Percentiles rank a stretch among this genome's conserved stretches.
Evolutionary conservation across 2,888 invertebrate genomes (phyloP).

Genomic region (Steinernema carpocapsae): DNA sequence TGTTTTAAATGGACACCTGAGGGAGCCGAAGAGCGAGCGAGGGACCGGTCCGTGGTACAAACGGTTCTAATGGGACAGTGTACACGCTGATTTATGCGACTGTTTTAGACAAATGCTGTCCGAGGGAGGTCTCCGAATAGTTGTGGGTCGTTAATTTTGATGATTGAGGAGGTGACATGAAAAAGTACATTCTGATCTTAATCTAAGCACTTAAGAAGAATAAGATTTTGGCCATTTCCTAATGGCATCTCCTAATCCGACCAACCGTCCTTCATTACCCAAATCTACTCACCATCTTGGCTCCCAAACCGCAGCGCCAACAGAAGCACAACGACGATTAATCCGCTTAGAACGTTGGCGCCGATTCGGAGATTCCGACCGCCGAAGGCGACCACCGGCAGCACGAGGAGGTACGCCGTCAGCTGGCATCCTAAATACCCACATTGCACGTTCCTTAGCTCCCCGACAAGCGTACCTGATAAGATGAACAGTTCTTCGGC

Average conservation of each 20-base stretch:
- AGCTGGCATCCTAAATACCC: constrained; percentile 16
- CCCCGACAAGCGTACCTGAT: not conserved
- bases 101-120: not conserved
- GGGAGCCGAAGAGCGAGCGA: not conserved
- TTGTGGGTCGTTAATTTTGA: no score
- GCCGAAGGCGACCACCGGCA: constrained; percentile 7
- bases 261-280: not conserved
- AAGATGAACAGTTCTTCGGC: not conserved
- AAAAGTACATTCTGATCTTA: no score
- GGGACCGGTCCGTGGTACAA: constrained; percentile 22
- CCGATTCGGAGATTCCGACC: not conserved
- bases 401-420: constrained; percentile 16
- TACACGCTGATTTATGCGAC: constrained; percentile 4
- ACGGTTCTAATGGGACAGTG: not conserved
- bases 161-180: no score
- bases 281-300: not conserved
- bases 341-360: not conserved
- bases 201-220: no score
- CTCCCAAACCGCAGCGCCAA: not conserved
- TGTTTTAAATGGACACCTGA: constrained; percentile 33
- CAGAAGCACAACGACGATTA: not conserved
- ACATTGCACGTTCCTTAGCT: not conserved
- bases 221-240: no score
- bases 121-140: no score
- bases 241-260: no score